These are phyloP conservation scores for Otolemur garnettii DNA, from an alignment of 2,113 vertebrate genomes.

Conservation along the genomic window DNA sequence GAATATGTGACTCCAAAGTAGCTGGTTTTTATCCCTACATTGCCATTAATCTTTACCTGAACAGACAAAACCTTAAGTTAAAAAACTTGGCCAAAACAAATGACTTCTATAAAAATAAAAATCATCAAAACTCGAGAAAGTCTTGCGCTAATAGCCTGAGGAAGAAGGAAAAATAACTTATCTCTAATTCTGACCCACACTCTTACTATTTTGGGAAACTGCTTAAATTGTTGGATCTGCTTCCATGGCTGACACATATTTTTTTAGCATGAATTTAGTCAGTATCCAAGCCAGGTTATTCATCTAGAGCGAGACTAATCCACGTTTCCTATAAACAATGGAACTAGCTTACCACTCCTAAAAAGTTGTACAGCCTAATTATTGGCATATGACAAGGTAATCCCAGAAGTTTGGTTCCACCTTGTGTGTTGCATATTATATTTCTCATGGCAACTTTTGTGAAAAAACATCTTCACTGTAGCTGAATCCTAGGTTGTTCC, in stretches of 20 bases:
- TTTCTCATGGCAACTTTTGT: conserved; percentile 46
- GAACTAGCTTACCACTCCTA: conserved; percentile 28
- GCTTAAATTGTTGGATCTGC: conserved; percentile 55
- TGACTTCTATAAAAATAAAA: conserved; percentile 53
- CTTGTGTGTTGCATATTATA: neutral
- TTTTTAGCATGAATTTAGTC: conserved; percentile 45
- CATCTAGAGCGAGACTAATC: conserved; percentile 42
- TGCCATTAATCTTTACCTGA: conserved; percentile 79
- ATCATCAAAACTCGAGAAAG: conserved; percentile 4
- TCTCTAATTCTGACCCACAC: conserved; percentile 52
- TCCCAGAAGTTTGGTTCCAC: conserved; percentile 21
- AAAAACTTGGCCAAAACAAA: conserved; percentile 79
- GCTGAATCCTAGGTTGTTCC: conserved; percentile 63
- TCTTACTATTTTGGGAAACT: conserved; percentile 35
- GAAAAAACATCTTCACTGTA: neutral
- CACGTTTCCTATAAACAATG: neutral
- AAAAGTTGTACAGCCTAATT: conserved; percentile 16
- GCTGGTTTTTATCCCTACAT: conserved; percentile 81
- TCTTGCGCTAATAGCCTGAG: conserved; percentile 47
- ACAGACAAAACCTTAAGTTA: conserved; percentile 82
- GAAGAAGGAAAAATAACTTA: conserved; percentile 45
- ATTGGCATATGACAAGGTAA: neutral
- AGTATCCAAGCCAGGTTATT: conserved; percentile 49
- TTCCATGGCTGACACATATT: neutral
- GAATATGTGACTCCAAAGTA: conserved; percentile 77